Conservation (phyloP, 2,888 invertebrate genomes). For the Apodemia mormo region DNA sequence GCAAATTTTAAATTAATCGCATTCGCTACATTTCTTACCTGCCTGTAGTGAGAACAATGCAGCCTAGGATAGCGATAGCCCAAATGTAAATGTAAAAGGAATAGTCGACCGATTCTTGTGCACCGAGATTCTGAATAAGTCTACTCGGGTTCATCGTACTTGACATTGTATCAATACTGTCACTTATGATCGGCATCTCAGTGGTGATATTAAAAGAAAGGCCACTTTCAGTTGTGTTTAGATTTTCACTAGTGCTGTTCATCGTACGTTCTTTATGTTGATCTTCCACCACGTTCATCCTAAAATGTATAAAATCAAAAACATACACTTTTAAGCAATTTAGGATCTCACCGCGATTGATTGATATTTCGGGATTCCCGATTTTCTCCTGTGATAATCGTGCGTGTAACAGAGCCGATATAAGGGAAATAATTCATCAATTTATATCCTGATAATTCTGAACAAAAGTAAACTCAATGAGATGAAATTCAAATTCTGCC, state of each 20-base stretch:
- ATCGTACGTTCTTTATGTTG: not conserved
- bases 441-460: too few species aligned
- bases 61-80: conserved; percentile 79
- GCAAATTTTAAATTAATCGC: too few species aligned
- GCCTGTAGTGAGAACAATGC: conserved; percentile 82
- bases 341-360: too few species aligned
- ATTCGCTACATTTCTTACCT: conserved; percentile 50
- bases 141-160: conserved; percentile 46
- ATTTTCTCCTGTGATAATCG: too few species aligned
- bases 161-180: not conserved
- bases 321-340: too few species aligned
- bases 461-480: too few species aligned
- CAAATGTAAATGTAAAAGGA: conserved; percentile 80
- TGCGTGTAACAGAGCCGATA: too few species aligned
- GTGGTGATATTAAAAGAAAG: not conserved
- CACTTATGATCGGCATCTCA: not conserved
- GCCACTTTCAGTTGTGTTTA: conserved; percentile 16
- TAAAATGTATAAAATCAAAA: conserved; percentile 42
- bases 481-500: too few species aligned
- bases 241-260: not conserved
- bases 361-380: too few species aligned
- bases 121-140: conserved; percentile 53
- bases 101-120: conserved; percentile 49
- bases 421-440: too few species aligned
- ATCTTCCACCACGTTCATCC: conserved; percentile 70